Conservation (phyloP, 2,888 invertebrate species). For the Philereme transversata region DNA sequence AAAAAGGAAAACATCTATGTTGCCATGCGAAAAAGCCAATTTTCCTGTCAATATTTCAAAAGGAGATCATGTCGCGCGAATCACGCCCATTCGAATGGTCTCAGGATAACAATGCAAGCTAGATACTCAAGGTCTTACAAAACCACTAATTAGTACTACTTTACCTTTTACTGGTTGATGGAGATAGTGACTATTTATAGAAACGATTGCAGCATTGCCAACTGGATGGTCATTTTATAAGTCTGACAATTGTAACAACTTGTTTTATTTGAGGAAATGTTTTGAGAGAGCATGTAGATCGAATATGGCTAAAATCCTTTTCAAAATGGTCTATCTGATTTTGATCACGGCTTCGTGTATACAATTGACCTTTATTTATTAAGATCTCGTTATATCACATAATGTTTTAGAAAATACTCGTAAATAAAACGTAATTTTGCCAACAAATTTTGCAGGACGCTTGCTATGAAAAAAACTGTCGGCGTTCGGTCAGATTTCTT, state of each 20-base stretch:
- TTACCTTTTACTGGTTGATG: slow-evolving; percentile 22
- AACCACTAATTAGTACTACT: slow-evolving; percentile 13
- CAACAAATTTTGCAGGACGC: too few species aligned
- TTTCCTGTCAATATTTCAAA: slow-evolving; percentile 1
- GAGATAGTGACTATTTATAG: slow-evolving; percentile 23
- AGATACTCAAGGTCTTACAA: slow-evolving; percentile 17
- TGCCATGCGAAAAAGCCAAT: background rate
- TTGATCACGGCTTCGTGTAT: too few species aligned
- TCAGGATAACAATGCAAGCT: slow-evolving; percentile 6
- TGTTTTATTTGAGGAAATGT: slow-evolving; percentile 16
- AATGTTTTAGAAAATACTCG: too few species aligned
- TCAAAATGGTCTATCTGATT: too few species aligned
- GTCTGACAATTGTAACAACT: slow-evolving; percentile 5
- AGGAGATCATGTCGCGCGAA: slow-evolving; percentile 4
- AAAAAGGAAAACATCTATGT: too few species aligned
- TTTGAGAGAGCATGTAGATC: slow-evolving; percentile 9
- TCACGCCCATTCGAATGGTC: slow-evolving; percentile 10
- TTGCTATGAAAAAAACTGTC: too few species aligned
- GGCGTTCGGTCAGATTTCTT: too few species aligned
- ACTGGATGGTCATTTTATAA: slow-evolving; percentile 25
- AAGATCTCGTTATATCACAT: too few species aligned
- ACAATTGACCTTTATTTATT: too few species aligned
- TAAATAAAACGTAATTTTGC: too few species aligned
- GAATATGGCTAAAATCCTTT: background rate
- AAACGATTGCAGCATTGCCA: slow-evolving; percentile 32